A percentile compares a stretch with the other conserved stretches of the same genome.
Conservation (phyloP, 1,140 invertebrate species). For the Drosophila watanabei region DNA sequence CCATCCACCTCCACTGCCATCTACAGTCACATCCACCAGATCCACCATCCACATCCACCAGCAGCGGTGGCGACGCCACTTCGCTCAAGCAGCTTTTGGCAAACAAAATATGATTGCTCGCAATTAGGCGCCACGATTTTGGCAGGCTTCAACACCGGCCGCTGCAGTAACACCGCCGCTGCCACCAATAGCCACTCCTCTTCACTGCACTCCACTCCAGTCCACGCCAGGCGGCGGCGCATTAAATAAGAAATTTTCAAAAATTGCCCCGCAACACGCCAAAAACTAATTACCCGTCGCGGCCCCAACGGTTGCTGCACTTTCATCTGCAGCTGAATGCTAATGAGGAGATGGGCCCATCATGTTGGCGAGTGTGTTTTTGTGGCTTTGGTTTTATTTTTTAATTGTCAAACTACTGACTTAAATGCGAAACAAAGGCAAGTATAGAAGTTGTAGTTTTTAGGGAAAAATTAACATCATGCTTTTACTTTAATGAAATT, state of each 20-base stretch:
- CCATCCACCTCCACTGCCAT: not conserved
- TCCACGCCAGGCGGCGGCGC: too few relatives aligned
- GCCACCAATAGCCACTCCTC: conserved; percentile 9
- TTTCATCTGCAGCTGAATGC: conserved; percentile 55
- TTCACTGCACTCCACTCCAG: conserved; percentile 10
- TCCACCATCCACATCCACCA: conserved; percentile 14
- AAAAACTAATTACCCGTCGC: conserved; percentile 73
- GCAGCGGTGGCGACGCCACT: conserved; percentile 22
- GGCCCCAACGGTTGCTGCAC: conserved; percentile 46
- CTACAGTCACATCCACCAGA: not conserved
- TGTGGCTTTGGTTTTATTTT: conserved; percentile 1
- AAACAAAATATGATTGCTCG: conserved; percentile 83
- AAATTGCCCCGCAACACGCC: conserved; percentile 72
- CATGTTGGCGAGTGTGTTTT: not conserved
- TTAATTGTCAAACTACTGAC: conserved; percentile 22
- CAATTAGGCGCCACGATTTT: conserved; percentile 75
- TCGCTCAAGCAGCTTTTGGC: conserved; percentile 64
- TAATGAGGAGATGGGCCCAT: conserved; percentile 32
- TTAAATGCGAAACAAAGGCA: conserved; percentile 1
- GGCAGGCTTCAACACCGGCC: conserved; percentile 46
- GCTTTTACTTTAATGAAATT: not conserved
- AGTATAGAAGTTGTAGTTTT: too few relatives aligned
- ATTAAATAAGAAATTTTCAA: conserved; percentile 82
- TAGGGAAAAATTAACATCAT: not conserved
- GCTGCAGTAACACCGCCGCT: conserved; percentile 11